Conservation (phyloP, 2,113 vertebrate species). For the Falco punctatus region DNA sequence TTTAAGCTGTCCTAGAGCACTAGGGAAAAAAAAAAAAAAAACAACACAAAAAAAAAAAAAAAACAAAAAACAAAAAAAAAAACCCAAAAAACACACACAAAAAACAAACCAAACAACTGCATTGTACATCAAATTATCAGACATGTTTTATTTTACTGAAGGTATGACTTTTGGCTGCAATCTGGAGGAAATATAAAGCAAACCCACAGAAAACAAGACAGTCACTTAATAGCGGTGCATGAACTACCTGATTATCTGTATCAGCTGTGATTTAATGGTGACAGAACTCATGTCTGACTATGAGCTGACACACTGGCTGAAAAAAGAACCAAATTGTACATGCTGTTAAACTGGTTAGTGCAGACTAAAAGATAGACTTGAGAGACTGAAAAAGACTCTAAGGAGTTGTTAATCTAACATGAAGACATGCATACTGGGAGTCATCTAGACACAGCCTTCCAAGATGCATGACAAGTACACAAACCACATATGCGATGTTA, state of each 20-base stretch:
- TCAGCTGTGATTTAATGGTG: background rate
- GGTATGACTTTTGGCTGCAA: background rate
- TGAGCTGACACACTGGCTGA: background rate
- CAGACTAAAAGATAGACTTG: background rate
- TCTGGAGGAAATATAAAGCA: background rate
- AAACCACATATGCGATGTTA: background rate
- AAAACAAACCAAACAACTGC: too few relatives aligned
- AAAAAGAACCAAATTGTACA: background rate
- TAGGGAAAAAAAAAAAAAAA: background rate
- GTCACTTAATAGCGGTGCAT: background rate
- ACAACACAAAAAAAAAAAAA: background rate
- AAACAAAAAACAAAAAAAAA: background rate
- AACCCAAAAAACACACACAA: background rate
- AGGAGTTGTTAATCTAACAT: background rate
- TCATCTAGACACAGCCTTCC: background rate
- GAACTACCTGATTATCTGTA: background rate
- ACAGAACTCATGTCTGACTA: background rate
- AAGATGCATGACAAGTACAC: background rate
- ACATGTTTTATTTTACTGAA: background rate
- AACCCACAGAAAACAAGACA: background rate
- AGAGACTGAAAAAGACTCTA: background rate
- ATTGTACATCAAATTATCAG: background rate
- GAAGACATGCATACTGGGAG: rapidly evolving
- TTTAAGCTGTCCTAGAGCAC: background rate
- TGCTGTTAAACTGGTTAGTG: background rate